These are phyloP conservation scores for Porites divaricata DNA, from an alignment of 92 coral and sea anemone species.

Conservation along the genomic window DNA sequence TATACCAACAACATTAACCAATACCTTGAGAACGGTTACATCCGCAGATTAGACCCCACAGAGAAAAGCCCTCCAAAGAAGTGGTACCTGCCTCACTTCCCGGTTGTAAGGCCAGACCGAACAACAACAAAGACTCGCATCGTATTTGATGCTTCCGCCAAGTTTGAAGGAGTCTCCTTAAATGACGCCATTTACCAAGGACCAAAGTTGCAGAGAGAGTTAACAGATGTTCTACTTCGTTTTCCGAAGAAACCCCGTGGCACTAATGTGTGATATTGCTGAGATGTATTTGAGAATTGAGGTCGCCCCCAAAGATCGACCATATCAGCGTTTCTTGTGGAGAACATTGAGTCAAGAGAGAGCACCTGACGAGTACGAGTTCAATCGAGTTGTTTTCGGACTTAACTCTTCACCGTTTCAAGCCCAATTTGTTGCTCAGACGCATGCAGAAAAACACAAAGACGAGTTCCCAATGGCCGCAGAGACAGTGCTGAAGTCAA, in stretches of 20 bases:
- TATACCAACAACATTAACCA: slow-evolving; percentile 39
- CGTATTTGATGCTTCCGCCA: slow-evolving; percentile 74
- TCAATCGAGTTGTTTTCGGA: too few species aligned
- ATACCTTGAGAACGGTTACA: too few species aligned
- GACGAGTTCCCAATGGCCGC: slow-evolving; percentile 57
- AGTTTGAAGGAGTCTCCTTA: slow-evolving; percentile 49
- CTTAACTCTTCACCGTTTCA: slow-evolving; percentile 48
- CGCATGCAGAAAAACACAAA: slow-evolving; percentile 18
- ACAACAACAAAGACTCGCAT: slow-evolving; percentile 71
- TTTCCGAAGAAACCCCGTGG: slow-evolving; percentile 75
- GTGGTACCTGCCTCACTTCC: not conserved
- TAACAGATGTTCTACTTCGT: slow-evolving; percentile 37
- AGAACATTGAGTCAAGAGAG: slow-evolving; percentile 24
- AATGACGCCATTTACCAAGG: too few species aligned
- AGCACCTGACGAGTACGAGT: too few species aligned
- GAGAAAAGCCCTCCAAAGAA: too few species aligned
- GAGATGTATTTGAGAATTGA: slow-evolving; percentile 74
- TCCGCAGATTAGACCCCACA: too few species aligned
- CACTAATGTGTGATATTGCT: slow-evolving; percentile 68
- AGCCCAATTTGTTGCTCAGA: slow-evolving; percentile 32
- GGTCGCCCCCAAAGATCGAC: slow-evolving; percentile 54
- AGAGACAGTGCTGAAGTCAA: slow-evolving; percentile 48
- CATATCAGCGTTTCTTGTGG: slow-evolving; percentile 63
- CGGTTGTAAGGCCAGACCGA: slow-evolving; percentile 61
- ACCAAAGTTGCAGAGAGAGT: too few species aligned